Percentiles rank a stretch among this genome's conserved stretches.
phyloP scores from a whole-genome alignment of 2,888 invertebrate genomes.

The Panzeria rudis region DNA sequence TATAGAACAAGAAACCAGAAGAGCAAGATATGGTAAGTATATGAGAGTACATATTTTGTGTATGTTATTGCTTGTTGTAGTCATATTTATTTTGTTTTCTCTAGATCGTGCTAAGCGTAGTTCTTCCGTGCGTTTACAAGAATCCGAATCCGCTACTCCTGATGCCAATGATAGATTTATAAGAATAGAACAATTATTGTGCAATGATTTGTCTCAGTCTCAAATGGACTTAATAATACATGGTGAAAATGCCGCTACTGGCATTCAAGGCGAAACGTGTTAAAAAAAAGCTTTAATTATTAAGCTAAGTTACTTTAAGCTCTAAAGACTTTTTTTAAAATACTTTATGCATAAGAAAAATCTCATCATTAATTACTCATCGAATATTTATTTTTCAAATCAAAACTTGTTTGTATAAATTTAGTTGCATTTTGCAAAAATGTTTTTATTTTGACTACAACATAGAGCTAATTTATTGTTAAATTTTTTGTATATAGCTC shows the following conservation, averaged over 20 bases:
- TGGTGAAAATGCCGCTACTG: constrained; percentile 78
- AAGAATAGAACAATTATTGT: constrained; percentile 80
- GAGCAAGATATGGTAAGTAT: constrained; percentile 84
- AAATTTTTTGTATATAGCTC: background rate
- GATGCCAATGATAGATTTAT: constrained; percentile 79
- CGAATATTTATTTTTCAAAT: constrained; percentile 49
- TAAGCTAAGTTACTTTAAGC: constrained; percentile 50
- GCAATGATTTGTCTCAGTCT: constrained; percentile 79
- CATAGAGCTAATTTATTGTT: background rate
- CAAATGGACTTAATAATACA: constrained; percentile 83
- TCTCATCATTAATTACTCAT: constrained; percentile 26
- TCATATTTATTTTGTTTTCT: constrained; percentile 26
- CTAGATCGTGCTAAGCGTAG: constrained; percentile 78
- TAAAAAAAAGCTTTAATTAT: constrained; percentile 54
- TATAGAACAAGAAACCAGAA: constrained; percentile 89
- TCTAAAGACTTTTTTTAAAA: constrained; percentile 49
- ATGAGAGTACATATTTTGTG: background rate
- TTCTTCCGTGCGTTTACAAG: constrained; percentile 71
- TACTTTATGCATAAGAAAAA: constrained; percentile 10
- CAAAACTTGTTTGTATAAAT: constrained; percentile 12
- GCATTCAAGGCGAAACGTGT: constrained; percentile 77
- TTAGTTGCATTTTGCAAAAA: constrained; percentile 35
- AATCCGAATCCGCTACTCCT: constrained; percentile 73
- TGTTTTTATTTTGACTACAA: constrained; percentile 3
- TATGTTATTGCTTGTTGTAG: background rate